Evolutionary conservation across 2,888 invertebrate genomes (phyloP).

Genomic region (Adelphocoris suturalis): DNA sequence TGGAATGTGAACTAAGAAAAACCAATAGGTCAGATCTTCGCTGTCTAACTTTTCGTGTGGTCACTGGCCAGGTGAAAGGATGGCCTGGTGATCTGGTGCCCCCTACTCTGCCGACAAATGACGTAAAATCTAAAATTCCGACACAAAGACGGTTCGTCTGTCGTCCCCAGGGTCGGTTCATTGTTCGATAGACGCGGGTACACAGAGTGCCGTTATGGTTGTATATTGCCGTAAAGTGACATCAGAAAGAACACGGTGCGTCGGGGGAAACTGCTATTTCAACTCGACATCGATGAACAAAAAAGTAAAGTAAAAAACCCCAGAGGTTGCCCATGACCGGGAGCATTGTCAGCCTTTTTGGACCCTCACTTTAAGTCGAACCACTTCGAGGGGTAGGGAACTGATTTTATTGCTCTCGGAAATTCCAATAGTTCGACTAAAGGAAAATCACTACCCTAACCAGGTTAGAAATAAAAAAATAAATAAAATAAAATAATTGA

Average conservation of each 20-base stretch:
- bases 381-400: too few species aligned
- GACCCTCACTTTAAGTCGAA: background rate
- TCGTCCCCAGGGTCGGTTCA: background rate
- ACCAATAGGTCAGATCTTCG: background rate
- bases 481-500: too few species aligned
- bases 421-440: too few species aligned
- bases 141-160: too few species aligned
- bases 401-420: too few species aligned
- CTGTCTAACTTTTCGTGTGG: background rate
- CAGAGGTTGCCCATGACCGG: background rate
- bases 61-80: background rate
- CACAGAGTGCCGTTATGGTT: slow-evolving; percentile 10
- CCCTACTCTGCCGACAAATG: background rate
- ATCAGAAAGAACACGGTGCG: background rate
- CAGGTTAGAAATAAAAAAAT: too few species aligned
- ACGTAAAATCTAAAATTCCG: background rate
- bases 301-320: background rate
- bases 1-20: too few species aligned
- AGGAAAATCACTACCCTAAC: too few species aligned
- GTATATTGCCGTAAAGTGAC: slow-evolving; percentile 10
- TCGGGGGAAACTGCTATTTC: background rate
- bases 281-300: background rate
- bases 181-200: background rate
- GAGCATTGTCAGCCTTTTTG: background rate
- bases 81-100: background rate